phyloP scores from a whole-genome alignment of 2,888 invertebrate genomes.

The Oxystoma pomonae region DNA sequence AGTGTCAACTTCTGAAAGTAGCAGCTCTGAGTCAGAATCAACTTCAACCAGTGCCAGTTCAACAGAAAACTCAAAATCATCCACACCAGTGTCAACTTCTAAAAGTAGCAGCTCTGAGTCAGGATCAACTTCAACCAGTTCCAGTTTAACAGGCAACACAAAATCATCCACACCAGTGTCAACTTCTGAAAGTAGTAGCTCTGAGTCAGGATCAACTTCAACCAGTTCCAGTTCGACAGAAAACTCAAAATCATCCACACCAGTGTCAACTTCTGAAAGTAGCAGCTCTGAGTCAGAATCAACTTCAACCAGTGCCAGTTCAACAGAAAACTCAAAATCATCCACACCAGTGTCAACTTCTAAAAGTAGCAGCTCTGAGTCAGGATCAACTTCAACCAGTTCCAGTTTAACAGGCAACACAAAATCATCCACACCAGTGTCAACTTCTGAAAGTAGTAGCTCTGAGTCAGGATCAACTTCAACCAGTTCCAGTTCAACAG shows the following conservation, averaged over 20 bases:
- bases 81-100: background rate
- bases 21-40: background rate
- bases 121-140: background rate
- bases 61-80: background rate
- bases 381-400: background rate
- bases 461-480: background rate
- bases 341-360: background rate
- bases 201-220: background rate
- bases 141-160: background rate
- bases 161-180: background rate
- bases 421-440: background rate
- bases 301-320: background rate
- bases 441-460: background rate
- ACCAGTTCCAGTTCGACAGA: background rate
- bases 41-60: background rate
- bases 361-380: background rate
- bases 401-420: background rate
- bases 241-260: background rate
- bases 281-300: background rate
- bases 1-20: background rate
- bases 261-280: background rate
- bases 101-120: background rate
- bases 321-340: background rate
- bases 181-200: background rate
- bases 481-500: background rate